Percentiles rank a stretch among this genome's conserved stretches.
These are phyloP conservation scores for Hirundo rustica DNA, from an alignment of 2,797 vertebrate species.

Conservation along the genomic window DNA sequence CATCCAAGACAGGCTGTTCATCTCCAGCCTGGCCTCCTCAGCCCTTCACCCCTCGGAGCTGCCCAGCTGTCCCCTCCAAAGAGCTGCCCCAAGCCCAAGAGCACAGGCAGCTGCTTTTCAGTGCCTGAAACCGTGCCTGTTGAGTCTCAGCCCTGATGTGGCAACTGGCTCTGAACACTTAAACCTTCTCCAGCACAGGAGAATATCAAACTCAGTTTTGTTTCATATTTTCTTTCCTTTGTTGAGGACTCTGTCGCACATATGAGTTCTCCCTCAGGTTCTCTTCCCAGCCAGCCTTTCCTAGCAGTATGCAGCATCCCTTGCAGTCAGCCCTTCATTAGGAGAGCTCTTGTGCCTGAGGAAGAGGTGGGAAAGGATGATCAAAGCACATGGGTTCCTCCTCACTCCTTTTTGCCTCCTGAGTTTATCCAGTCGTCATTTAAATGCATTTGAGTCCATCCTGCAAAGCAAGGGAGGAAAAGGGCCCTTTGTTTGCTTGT, in stretches of 20 bases:
- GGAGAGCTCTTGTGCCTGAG: not conserved
- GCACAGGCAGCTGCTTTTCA: not conserved
- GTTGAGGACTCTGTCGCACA: accelerated
- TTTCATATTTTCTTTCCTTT: not conserved
- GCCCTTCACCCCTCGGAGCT: not conserved
- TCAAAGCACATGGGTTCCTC: not conserved
- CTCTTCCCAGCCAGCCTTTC: not conserved
- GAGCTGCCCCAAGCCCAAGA: not conserved
- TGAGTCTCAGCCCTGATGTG: not conserved
- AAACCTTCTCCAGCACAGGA: not conserved
- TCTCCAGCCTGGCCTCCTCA: not conserved
- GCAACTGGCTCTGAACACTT: not conserved
- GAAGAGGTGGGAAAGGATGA: not conserved
- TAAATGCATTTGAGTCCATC: not conserved
- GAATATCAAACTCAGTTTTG: not conserved
- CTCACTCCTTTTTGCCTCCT: not conserved
- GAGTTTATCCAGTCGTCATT: not conserved
- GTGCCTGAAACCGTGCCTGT: accelerated
- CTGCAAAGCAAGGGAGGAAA: not conserved
- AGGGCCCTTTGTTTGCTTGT: constrained; percentile 53
- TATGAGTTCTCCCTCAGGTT: not conserved
- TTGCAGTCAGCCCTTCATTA: not conserved
- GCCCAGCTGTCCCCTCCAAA: not conserved
- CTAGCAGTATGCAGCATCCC: not conserved
- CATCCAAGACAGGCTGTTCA: not conserved